phyloP scores from a whole-genome alignment of 2,113 vertebrate species.

The Nansenia antarctica region DNA sequence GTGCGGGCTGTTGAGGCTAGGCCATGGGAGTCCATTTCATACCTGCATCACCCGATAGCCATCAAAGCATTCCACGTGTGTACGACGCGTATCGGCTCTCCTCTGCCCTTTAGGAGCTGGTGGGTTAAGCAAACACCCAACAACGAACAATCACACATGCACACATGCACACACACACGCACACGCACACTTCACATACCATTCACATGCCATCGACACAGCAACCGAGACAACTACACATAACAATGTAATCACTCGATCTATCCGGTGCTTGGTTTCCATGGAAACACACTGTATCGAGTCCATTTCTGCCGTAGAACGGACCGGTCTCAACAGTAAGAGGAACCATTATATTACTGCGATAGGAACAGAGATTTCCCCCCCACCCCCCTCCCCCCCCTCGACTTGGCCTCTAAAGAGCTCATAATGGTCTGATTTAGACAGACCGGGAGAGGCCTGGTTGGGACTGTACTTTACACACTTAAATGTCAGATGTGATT shows the following conservation, averaged over 20 bases:
- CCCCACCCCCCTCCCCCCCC: no score
- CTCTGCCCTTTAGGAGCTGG: neutral
- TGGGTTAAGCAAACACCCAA: neutral
- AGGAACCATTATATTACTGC: neutral
- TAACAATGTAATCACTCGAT: neutral
- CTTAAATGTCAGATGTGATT: slow-evolving; percentile 11
- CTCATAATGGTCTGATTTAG: neutral
- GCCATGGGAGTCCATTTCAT: neutral
- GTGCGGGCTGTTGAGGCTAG: neutral
- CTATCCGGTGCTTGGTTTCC: neutral
- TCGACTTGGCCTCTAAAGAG: neutral
- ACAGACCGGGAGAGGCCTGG: neutral
- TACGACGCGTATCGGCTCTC: slow-evolving; percentile 17
- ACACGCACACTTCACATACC: neutral
- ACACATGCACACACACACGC: neutral
- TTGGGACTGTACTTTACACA: neutral
- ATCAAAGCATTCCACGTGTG: slow-evolving; percentile 32
- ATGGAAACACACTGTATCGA: neutral
- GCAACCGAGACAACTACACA: neutral
- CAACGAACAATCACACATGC: neutral
- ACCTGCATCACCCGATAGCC: slow-evolving; percentile 11
- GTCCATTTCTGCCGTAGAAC: neutral
- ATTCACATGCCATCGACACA: neutral
- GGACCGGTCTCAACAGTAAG: neutral
- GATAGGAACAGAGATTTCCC: neutral